Evolutionary conservation across 2,797 vertebrate species (phyloP).

Genomic region (Cichlasoma orientale): DNA sequence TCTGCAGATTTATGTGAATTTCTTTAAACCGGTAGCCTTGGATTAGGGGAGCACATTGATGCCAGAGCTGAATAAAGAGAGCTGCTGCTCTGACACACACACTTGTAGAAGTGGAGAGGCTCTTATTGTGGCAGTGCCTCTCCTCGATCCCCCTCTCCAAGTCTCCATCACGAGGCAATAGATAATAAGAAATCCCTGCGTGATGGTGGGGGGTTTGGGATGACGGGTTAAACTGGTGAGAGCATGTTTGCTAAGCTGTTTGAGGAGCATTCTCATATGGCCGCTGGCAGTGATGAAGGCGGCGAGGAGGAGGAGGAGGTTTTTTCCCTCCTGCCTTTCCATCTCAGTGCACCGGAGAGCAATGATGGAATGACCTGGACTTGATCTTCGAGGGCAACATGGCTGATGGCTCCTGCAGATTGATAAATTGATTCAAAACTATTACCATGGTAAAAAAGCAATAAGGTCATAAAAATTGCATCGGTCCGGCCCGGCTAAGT

Average conservation of each 20-base stretch:
- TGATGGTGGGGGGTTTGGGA: constrained; percentile 40
- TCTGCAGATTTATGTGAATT: constrained; percentile 47
- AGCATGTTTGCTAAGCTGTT: constrained; percentile 92
- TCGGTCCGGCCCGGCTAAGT: constrained; percentile 92
- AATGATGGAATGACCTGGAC: constrained; percentile 99
- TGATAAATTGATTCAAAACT: constrained; percentile 99
- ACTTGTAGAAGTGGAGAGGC: constrained; percentile 36
- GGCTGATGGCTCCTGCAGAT: constrained; percentile 96
- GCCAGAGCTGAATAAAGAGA: constrained; percentile 26
- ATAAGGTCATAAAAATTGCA: constrained; percentile 99
- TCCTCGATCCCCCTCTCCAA: constrained; percentile 25
- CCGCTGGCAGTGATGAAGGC: constrained; percentile 55
- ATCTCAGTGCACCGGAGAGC: constrained; percentile 91
- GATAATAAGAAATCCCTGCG: constrained; percentile 56
- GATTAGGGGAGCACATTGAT: constrained; percentile 42
- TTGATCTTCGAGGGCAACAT: constrained; percentile 98
- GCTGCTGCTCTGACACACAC: constrained; percentile 22
- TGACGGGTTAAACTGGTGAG: constrained; percentile 88
- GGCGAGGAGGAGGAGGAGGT: background rate
- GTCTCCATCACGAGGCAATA: constrained; percentile 21
- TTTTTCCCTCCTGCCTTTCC: constrained; percentile 68
- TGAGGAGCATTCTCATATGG: constrained; percentile 80
- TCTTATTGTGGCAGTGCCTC: constrained; percentile 52
- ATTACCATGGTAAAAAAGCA: constrained; percentile 99
- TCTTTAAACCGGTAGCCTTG: constrained; percentile 42